Base-by-base conservation (phyloP, 2,888 invertebrate species). In the Brachycybe producta region DNA sequence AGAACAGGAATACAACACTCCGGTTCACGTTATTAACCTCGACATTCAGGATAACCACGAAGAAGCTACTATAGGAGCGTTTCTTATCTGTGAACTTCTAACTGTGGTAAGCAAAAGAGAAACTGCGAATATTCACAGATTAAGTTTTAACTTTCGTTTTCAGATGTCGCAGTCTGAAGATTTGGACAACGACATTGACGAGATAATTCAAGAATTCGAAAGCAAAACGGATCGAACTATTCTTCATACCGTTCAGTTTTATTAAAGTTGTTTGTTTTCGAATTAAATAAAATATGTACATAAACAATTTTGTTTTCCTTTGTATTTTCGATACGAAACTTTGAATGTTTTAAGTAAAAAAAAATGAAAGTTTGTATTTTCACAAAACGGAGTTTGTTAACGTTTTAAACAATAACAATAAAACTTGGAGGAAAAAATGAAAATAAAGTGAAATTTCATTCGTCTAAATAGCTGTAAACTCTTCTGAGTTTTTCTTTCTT, bases 31-130 rank as follows among this genome's bases (percentile, higher is more conserved):
- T 38, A 83, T 99, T 50, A 99, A 99, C 67, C 82, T 99, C 59
- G 98, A 99, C 65, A 94, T 99, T 61, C 92, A 91, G 67, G 98
- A 99, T 72, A 99, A 98, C 70, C 92, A 97, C 58, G 98, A 99
- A 68, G 98, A 99, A 69, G 98, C 98, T 1, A 91, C 97, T 2
- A 82, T 98, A 63, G 98, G 98, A 57, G 97, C 98, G 30, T 95
- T 97, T 71, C 75, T 95, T 60, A 94, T 99, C 58, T 88, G 88
- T 69, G 95, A 98, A 69, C 78, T 99, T 71, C 87, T 92, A 58
- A 79, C 82, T 50, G 80, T 85, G 80, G 84, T 86, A 74, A 67
- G 66, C 60, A 17, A n/a, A 24, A n/a, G n/a, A 7, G 45, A 23
- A 19, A 5, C 5, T 52, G n/a, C n/a, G n/a, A n/a, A 35, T 17